Conservation (phyloP, 2,888 invertebrate genomes). For the Anthoptus insignis region DNA sequence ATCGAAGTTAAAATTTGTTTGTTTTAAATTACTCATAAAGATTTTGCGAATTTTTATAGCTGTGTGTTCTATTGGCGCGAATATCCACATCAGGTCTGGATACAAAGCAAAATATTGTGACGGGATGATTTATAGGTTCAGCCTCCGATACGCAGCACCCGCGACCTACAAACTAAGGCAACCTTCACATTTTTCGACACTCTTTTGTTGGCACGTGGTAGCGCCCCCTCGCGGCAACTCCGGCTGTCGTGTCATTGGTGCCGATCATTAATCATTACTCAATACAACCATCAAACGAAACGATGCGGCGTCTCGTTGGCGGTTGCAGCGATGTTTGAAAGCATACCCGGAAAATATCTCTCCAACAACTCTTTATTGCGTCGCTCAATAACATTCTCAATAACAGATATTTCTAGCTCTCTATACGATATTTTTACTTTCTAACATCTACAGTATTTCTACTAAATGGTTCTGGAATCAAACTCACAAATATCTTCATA, state of each 20-base stretch:
- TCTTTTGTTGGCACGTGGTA: conserved; percentile 83
- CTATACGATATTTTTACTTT: background rate
- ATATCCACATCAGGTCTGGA: conserved; percentile 62
- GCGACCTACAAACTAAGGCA: conserved; percentile 85
- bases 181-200: conserved; percentile 84
- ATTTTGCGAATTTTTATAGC: conserved; percentile 4
- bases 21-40: background rate
- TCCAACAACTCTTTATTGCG: conserved; percentile 30
- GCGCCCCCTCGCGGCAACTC: conserved; percentile 74
- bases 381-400: conserved; percentile 18
- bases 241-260: conserved; percentile 82
- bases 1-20: no score
- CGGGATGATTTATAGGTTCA: conserved; percentile 82
- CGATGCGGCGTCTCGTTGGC: conserved; percentile 76
- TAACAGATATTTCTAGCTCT: background rate
- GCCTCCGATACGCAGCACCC: conserved; percentile 72
- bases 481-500: conserved; percentile 75
- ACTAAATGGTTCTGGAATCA: conserved; percentile 49
- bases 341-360: conserved; percentile 46
- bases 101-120: conserved; percentile 74
- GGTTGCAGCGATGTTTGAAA: conserved; percentile 63
- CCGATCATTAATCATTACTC: conserved; percentile 82
- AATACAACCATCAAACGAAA: conserved; percentile 76
- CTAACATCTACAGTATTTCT: background rate
- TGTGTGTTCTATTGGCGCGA: conserved; percentile 19